Conservation (phyloP, 2,888 invertebrate species). For the Clusia tigrina region DNA sequence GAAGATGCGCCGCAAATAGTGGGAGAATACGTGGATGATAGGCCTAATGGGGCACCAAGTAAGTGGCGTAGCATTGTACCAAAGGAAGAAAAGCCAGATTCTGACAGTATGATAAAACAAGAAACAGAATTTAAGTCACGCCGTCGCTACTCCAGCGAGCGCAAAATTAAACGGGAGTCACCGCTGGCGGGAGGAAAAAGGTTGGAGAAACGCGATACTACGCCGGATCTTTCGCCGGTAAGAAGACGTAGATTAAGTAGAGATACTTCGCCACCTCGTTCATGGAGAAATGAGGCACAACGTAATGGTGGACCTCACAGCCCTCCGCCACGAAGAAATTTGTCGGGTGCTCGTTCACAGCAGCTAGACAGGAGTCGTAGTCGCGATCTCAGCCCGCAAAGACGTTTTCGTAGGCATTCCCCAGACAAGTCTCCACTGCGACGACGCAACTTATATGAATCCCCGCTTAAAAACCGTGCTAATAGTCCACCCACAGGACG, state of each 20-base stretch:
- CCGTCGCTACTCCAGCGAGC: slow-evolving; percentile 40
- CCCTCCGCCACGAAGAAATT: too few relatives aligned
- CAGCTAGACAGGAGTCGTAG: too few relatives aligned
- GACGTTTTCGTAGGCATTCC: too few relatives aligned
- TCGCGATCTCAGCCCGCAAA: too few relatives aligned
- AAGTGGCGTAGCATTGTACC: slow-evolving; percentile 61
- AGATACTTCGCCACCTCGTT: too few relatives aligned
- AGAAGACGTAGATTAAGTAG: slow-evolving; percentile 14
- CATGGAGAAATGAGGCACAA: too few relatives aligned
- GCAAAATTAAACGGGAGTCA: slow-evolving; percentile 38
- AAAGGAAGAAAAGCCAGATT: slow-evolving; percentile 41
- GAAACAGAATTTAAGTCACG: too few relatives aligned
- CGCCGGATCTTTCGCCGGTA: slow-evolving; percentile 27
- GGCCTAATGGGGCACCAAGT: slow-evolving; percentile 66
- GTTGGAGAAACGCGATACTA: not conserved
- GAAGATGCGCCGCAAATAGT: slow-evolving; percentile 93
- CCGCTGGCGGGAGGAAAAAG: slow-evolving; percentile 27
- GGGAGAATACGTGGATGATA: slow-evolving; percentile 83
- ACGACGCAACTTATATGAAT: not conserved
- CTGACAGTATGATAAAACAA: slow-evolving; percentile 8
- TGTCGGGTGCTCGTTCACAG: too few relatives aligned
- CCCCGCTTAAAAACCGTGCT: not conserved
- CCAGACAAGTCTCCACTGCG: not conserved
- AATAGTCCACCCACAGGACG: too few relatives aligned
- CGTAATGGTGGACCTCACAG: too few relatives aligned